phyloP scores from a whole-genome alignment of 2,888 invertebrate genomes.

The Allolobophora icterica region DNA sequence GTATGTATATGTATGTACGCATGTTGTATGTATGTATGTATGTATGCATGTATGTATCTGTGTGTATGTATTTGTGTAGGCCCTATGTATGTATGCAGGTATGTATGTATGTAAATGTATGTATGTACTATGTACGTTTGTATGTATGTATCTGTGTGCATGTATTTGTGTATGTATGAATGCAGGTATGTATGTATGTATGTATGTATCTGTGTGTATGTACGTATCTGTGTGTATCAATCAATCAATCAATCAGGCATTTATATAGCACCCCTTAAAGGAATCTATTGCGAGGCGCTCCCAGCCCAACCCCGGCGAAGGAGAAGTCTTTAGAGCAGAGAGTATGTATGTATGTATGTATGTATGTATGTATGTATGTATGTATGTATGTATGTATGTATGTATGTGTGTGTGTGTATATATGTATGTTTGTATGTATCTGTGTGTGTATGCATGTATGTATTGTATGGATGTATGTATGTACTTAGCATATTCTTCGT shows the following conservation, averaged over 20 bases:
- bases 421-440: constrained; percentile 6
- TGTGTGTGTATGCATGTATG: constrained; percentile 10
- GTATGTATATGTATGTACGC: constrained; percentile 24
- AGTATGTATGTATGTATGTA: not conserved
- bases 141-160: constrained; percentile 13
- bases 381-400: constrained; percentile 22
- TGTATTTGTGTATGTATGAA: constrained; percentile 18
- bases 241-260: too few relatives aligned
- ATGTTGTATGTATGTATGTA: not conserved
- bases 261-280: too few relatives aligned
- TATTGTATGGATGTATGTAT: constrained; percentile 17
- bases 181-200: not conserved
- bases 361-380: constrained; percentile 26
- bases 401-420: not conserved
- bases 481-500: not conserved
- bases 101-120: not conserved
- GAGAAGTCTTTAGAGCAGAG: too few relatives aligned
- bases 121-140: not conserved
- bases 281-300: too few relatives aligned
- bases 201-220: not conserved
- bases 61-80: not conserved
- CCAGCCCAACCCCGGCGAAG: too few relatives aligned
- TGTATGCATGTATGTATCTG: not conserved
- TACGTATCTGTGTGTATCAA: too few relatives aligned
- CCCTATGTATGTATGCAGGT: not conserved